These are phyloP conservation scores for Fratercula arctica DNA, from an alignment of 2,797 vertebrate genomes.

Conservation along the genomic window DNA sequence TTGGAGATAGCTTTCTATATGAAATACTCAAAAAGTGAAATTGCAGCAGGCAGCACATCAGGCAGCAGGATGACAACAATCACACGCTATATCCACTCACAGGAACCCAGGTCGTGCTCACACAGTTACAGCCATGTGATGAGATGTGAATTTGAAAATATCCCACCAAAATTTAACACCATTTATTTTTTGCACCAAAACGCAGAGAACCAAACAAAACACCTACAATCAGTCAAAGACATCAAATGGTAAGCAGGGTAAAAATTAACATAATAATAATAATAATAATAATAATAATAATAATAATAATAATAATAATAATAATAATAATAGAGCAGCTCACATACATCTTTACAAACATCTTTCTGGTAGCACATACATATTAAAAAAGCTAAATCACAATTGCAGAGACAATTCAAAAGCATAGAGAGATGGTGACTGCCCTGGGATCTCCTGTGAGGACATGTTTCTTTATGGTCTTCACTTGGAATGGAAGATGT, in stretches of 20 bases:
- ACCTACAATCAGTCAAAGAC: neutral
- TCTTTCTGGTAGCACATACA: rapidly evolving
- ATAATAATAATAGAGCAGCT: neutral
- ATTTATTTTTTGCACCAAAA: neutral
- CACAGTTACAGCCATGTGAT: neutral
- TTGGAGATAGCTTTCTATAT: neutral
- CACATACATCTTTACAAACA: neutral
- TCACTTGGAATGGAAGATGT: neutral
- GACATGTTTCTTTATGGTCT: neutral
- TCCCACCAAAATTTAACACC: neutral
- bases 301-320: no score
- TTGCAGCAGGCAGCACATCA: neutral
- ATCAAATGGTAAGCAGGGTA: neutral
- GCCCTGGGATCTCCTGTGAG: neutral
- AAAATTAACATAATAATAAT: neutral
- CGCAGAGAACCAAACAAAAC: neutral
- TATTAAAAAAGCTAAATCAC: neutral
- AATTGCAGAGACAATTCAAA: neutral
- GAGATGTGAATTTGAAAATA: neutral
- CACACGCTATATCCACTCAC: rapidly evolving
- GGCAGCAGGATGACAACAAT: neutral
- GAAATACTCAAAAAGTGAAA: neutral
- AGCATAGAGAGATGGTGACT: neutral
- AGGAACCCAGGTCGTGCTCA: neutral
- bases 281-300: no score